Evolutionary conservation across 2,888 invertebrate genomes (phyloP).

Genomic region (Aphelenchoides bicaudatus): DNA sequence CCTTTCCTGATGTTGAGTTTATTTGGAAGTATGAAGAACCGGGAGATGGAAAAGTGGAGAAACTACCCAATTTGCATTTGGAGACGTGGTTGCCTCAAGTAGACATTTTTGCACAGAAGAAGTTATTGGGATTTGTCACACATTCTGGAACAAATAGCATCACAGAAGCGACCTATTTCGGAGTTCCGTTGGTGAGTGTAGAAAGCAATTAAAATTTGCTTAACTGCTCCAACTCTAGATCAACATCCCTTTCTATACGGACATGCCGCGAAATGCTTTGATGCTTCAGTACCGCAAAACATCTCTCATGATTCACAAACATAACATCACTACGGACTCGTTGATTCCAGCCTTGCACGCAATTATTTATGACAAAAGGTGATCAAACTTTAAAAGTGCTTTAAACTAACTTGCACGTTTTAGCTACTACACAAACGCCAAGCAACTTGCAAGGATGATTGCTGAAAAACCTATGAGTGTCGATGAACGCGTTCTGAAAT

Average conservation of each 20-base stretch:
- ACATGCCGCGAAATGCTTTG: constrained; percentile 1
- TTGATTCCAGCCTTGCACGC: background rate
- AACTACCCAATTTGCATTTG: constrained; percentile 17
- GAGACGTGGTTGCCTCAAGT: constrained; percentile 32
- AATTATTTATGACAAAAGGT: background rate
- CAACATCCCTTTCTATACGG: background rate
- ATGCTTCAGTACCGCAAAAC: background rate
- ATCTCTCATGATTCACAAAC: background rate
- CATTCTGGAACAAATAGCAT: constrained; percentile 10
- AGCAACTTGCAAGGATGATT: background rate
- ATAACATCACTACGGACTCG: background rate
- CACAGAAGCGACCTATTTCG: constrained; percentile 10
- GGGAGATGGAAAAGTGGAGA: constrained; percentile 18
- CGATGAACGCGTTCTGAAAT: constrained; percentile 33
- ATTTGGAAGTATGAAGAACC: constrained; percentile 29
- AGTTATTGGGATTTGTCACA: constrained; percentile 10
- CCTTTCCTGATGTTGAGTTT: constrained; percentile 30
- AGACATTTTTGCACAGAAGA: constrained; percentile 20
- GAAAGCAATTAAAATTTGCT: background rate
- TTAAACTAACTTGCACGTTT: background rate
- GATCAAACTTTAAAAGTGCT: background rate
- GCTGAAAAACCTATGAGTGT: constrained; percentile 31
- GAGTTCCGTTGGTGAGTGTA: constrained; percentile 8
- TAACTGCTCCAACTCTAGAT: background rate
- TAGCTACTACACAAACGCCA: constrained; percentile 13